phyloP scores from a whole-genome alignment of 2,797 vertebrate species.

The Moxostoma hubbsi region DNA sequence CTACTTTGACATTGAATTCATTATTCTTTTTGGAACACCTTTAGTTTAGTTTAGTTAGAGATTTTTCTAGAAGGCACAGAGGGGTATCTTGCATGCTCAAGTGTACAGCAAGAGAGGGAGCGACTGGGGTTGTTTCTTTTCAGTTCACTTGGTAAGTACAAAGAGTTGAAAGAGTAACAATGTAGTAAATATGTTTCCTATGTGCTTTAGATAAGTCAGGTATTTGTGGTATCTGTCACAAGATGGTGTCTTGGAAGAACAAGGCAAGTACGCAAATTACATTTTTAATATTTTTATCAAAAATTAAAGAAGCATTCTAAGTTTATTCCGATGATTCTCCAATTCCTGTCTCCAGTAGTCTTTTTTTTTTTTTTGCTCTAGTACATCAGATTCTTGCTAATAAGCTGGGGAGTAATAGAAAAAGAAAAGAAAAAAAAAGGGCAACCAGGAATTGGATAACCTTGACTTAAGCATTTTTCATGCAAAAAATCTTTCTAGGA shows the following conservation, averaged over 20 bases:
- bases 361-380: neutral
- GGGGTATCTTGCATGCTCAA: too few relatives aligned
- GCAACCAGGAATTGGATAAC: neutral
- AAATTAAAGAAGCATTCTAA: too few relatives aligned
- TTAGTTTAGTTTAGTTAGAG: constrained; percentile 17
- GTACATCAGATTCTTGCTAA: neutral
- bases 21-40: constrained; percentile 1
- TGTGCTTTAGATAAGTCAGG: constrained; percentile 21
- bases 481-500: neutral
- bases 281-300: neutral
- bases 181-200: neutral
- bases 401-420: neutral
- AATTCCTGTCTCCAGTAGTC: neutral
- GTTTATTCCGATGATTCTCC: neutral
- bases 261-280: constrained; percentile 20
- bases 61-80: neutral
- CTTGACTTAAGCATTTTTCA: neutral
- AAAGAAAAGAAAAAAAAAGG: neutral
- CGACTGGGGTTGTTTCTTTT: neutral
- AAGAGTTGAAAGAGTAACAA: neutral
- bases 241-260: constrained; percentile 5
- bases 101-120: constrained; percentile 1
- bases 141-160: constrained; percentile 22
- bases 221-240: too few relatives aligned
- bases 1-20: neutral